Base-by-base conservation (phyloP, 2,113 vertebrate species). In the Gymnocephalus cernua region DNA sequence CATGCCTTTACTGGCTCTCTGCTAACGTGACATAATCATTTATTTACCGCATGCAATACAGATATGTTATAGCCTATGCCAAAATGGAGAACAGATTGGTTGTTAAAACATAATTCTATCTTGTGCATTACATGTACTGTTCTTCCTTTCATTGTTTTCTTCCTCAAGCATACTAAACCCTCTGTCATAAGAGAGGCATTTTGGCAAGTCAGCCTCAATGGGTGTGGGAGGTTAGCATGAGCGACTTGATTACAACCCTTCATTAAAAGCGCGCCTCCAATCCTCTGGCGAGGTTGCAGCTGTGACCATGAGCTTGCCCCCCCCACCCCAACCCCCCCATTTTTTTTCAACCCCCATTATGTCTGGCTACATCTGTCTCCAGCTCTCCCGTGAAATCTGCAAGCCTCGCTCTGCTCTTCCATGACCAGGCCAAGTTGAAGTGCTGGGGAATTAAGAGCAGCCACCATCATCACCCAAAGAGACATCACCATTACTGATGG, bases 211-310 rank as follows among this genome's bases (percentile, higher is more conserved):
- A 1, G 75, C 68, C 81, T 88, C 71, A 58, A 65, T 90, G 90
- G 90, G 92, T 91, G 93, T 92, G 88, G 87, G 81, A 90, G 85
- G 84, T 84, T 86, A 90, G 76, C 77, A 78, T 65, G 44, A 87
- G 86, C 68, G 71, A 85, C 89, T 89, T 93, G 89, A 94, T 93
- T 93, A 90, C 86, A 91, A 86, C 79, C 83, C 76, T 92, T 89
- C 86, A 85, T 86, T 90, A 90, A 77, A 83, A 82, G 74, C 79
- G 35, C 14, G 73, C 85, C 74, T 91, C 81, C 72, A 80, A 80
- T 93, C 85, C 86, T 88, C 84, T 79, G 80, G 86, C 15, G 25
- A 80, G 76, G 83, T 79, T 87, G 90, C 92, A 93, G 91, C 82
- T 94, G 93, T 90, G 89, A 79, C 86, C 85, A 67, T 84, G 79